Evolutionary conservation across 2,888 invertebrate genomes (phyloP).

Genomic region (Onchidella celtica): DNA sequence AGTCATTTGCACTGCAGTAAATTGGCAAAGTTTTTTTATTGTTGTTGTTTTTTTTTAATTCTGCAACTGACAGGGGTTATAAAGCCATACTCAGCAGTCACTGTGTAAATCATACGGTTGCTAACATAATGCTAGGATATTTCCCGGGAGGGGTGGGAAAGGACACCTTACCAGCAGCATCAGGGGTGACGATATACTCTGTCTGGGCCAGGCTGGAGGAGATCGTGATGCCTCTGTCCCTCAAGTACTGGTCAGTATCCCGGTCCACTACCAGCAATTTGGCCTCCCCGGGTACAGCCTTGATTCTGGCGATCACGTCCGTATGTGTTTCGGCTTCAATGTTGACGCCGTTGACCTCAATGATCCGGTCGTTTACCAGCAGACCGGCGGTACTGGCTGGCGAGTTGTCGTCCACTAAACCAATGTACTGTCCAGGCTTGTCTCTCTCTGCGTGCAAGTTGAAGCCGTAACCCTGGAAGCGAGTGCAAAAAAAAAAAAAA

Average conservation of each 20-base stretch:
- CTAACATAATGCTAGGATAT: too few species aligned
- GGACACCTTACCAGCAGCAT: constrained; percentile 17
- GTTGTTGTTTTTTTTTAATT: too few species aligned
- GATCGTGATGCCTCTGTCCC: constrained; percentile 81
- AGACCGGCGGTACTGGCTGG: constrained; percentile 84
- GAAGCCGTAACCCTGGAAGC: constrained; percentile 93
- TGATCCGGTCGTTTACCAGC: constrained; percentile 89
- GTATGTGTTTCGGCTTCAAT: constrained; percentile 93
- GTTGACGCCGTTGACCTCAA: constrained; percentile 91
- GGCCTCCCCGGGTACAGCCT: constrained; percentile 90
- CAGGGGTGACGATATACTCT: constrained; percentile 26
- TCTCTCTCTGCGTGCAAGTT: constrained; percentile 98
- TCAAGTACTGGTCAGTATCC: constrained; percentile 87
- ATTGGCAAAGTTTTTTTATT: too few species aligned
- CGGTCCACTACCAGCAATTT: constrained; percentile 91
- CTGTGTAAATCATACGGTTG: too few species aligned
- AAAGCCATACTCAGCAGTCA: too few species aligned
- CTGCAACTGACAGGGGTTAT: too few species aligned
- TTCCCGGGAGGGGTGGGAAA: too few species aligned
- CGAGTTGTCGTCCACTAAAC: constrained; percentile 89
- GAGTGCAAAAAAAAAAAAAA: background rate
- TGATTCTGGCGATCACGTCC: constrained; percentile 94
- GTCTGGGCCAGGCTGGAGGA: constrained; percentile 60
- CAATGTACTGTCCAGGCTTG: constrained; percentile 95
- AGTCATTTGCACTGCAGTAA: too few species aligned